Evolutionary conservation across 2,888 invertebrate species (phyloP).

Genomic region (Amiota mariae): DNA sequence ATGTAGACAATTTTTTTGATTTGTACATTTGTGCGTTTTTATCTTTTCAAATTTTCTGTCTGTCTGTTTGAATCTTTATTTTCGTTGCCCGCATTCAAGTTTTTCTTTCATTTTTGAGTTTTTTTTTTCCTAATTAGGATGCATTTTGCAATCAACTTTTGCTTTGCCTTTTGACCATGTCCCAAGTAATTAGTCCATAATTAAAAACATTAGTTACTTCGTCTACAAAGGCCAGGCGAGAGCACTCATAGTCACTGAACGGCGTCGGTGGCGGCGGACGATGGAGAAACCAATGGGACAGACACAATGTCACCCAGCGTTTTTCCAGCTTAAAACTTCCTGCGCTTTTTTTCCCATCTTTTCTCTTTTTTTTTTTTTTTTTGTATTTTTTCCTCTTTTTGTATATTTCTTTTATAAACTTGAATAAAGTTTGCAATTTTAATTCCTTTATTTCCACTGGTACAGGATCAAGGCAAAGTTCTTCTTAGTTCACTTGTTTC

Average conservation of each 20-base stretch:
- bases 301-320: slow-evolving; percentile 9
- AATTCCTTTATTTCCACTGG: background rate
- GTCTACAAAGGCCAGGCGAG: slow-evolving; percentile 1
- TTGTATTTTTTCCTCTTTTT: background rate
- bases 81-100: background rate
- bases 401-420: slow-evolving; percentile 1
- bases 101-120: background rate
- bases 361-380: background rate
- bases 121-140: slow-evolving; percentile 26
- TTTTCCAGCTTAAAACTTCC: slow-evolving; percentile 8
- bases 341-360: background rate
- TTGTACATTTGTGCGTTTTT: background rate
- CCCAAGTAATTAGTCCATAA: slow-evolving; percentile 30
- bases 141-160: slow-evolving; percentile 28
- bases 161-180: slow-evolving; percentile 28
- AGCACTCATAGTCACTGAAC: background rate
- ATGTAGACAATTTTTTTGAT: background rate
- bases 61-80: background rate
- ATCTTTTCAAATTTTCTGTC: background rate
- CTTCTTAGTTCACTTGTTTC: background rate
- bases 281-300: background rate
- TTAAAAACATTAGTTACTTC: slow-evolving; percentile 29
- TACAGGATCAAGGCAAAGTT: slow-evolving; percentile 21
- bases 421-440: slow-evolving; percentile 20
- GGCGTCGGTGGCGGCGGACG: background rate